These are phyloP conservation scores for Acanthisitta chloris DNA, from an alignment of 2,113 vertebrate genomes.

Conservation along the genomic window DNA sequence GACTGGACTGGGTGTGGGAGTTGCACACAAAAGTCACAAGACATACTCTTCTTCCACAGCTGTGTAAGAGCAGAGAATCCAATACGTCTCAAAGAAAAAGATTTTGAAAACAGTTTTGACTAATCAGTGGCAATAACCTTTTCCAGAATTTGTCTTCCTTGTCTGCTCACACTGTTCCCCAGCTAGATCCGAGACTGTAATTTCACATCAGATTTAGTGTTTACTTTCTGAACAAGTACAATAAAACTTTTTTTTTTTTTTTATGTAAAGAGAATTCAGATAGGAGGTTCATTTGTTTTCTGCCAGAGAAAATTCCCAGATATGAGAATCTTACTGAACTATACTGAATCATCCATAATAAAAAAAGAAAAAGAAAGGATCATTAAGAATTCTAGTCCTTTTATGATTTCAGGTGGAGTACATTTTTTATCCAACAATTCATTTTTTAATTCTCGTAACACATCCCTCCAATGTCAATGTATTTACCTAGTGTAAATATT, in stretches of 20 bases:
- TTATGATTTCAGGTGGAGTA: background rate
- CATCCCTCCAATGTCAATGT: background rate
- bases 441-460: background rate
- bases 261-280: background rate
- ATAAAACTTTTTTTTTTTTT: background rate
- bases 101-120: background rate
- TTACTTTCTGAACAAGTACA: background rate
- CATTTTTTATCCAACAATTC: background rate
- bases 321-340: background rate
- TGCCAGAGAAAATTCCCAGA: background rate
- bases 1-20: background rate
- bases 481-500: background rate
- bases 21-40: background rate
- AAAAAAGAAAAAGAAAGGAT: background rate
- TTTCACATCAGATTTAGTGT: background rate
- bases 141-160: background rate
- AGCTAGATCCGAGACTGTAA: background rate
- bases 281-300: background rate
- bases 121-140: background rate
- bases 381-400: background rate
- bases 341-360: fast-evolving
- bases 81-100: background rate
- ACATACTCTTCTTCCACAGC: background rate
- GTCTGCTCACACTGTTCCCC: background rate
- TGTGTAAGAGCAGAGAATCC: background rate